A percentile compares a stretch with the other conserved stretches of the same genome.
Evolutionary conservation across 2,113 vertebrate genomes (phyloP).

Genomic region (Pipa parva): DNA sequence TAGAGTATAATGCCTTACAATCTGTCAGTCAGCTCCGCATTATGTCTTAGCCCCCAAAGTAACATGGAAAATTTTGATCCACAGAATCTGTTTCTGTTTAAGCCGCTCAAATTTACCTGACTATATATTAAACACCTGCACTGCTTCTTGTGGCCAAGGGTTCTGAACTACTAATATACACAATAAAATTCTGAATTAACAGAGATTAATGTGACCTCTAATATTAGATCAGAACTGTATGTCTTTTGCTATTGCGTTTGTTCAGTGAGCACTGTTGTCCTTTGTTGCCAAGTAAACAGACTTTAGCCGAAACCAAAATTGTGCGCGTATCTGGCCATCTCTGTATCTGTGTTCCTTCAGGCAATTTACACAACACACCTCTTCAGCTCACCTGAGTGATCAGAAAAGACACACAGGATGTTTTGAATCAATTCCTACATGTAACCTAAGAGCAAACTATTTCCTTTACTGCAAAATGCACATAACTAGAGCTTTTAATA

Average conservation of each 20-base stretch:
- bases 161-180: too few relatives aligned
- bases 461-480: neutral
- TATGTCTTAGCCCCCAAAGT: too few relatives aligned
- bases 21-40: too few relatives aligned
- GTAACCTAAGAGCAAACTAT: neutral
- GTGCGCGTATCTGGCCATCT: constrained; percentile 24
- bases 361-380: constrained; percentile 30
- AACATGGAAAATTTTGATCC: too few relatives aligned
- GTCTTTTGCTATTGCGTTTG: constrained; percentile 16
- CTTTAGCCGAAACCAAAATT: constrained; percentile 23
- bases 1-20: too few relatives aligned
- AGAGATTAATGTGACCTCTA: neutral
- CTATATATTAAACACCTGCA: too few relatives aligned
- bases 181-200: too few relatives aligned
- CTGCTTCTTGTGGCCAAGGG: too few relatives aligned
- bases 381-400: neutral
- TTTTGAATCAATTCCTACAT: neutral
- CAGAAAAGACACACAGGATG: constrained; percentile 2
- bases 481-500: neutral
- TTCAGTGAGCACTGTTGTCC: constrained; percentile 4
- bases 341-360: constrained; percentile 28
- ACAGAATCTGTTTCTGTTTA: too few relatives aligned
- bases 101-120: too few relatives aligned
- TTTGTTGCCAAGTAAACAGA: constrained; percentile 35
- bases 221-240: neutral